These are phyloP conservation scores for Muntiacus reevesi DNA, from an alignment of 2,113 vertebrate genomes.

Conservation along the genomic window DNA sequence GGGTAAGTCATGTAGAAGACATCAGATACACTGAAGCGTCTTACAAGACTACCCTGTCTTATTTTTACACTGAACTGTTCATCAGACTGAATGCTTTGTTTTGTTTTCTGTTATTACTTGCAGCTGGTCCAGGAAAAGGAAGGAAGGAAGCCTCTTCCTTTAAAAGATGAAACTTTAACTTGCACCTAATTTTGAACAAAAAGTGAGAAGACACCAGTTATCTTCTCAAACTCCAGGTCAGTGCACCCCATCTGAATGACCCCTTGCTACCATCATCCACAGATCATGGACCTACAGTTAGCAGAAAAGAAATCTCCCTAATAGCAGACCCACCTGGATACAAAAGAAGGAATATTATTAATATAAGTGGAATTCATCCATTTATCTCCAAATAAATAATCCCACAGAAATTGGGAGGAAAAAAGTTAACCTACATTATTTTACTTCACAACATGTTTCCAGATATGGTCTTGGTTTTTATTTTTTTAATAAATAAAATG, in stretches of 20 bases:
- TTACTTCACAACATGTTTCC: background rate
- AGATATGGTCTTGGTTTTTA: background rate
- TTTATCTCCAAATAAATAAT: background rate
- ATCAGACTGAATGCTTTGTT: background rate
- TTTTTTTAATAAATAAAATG: background rate
- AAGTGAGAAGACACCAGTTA: background rate
- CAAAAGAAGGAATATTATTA: background rate
- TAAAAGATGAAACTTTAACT: background rate
- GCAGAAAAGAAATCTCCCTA: background rate
- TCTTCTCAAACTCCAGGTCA: background rate
- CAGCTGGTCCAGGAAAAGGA: background rate
- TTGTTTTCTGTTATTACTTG: slow-evolving; percentile 7
- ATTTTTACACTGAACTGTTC: background rate
- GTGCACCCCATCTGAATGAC: background rate
- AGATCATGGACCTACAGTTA: background rate
- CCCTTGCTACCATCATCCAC: background rate
- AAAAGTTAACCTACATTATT: background rate
- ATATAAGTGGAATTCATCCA: background rate
- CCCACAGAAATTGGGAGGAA: background rate
- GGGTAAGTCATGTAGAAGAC: background rate
- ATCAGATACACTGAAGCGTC: background rate
- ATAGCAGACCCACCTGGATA: background rate
- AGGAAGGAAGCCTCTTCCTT: background rate
- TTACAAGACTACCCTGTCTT: background rate
- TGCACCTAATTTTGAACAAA: background rate